Conservation (phyloP, 2,888 invertebrate genomes). For the Bursaphelenchus okinawaensis region DNA sequence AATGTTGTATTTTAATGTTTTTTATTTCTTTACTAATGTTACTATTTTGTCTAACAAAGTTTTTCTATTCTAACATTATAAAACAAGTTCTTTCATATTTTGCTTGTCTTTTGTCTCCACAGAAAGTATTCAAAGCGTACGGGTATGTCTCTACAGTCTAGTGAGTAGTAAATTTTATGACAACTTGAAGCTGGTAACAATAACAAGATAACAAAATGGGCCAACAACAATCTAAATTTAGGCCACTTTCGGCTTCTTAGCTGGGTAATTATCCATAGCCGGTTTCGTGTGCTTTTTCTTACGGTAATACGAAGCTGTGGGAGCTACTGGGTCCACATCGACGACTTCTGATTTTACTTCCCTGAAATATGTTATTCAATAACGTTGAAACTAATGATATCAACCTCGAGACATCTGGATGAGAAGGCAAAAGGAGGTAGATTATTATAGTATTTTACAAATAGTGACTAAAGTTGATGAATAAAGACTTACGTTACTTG, state of each 20-base stretch:
- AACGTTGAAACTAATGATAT: not conserved
- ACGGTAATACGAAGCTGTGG: not conserved
- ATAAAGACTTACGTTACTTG: not conserved
- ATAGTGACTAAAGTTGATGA: too few relatives aligned
- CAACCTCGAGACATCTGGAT: too few relatives aligned
- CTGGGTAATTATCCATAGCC: too few relatives aligned
- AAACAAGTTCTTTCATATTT: too few relatives aligned
- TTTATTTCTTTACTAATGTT: not conserved
- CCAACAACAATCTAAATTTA: too few relatives aligned
- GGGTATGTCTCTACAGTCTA: not conserved
- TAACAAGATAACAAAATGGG: not conserved
- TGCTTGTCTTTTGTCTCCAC: too few relatives aligned
- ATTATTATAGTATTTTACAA: too few relatives aligned
- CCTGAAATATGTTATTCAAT: not conserved
- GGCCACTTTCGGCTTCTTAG: too few relatives aligned
- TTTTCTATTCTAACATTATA: too few relatives aligned
- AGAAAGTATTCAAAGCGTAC: too few relatives aligned
- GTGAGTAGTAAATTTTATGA: not conserved
- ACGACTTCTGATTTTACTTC: not conserved
- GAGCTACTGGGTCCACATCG: not conserved
- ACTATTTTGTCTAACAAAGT: too few relatives aligned
- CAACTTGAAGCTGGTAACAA: not conserved
- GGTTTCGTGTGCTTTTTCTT: not conserved
- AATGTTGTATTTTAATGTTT: not conserved
- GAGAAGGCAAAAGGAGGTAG: too few relatives aligned